A percentile compares a stretch with the other conserved stretches of the same genome.
phyloP scores from a whole-genome alignment of 2,888 invertebrate genomes.

The Tribolium freemani region DNA sequence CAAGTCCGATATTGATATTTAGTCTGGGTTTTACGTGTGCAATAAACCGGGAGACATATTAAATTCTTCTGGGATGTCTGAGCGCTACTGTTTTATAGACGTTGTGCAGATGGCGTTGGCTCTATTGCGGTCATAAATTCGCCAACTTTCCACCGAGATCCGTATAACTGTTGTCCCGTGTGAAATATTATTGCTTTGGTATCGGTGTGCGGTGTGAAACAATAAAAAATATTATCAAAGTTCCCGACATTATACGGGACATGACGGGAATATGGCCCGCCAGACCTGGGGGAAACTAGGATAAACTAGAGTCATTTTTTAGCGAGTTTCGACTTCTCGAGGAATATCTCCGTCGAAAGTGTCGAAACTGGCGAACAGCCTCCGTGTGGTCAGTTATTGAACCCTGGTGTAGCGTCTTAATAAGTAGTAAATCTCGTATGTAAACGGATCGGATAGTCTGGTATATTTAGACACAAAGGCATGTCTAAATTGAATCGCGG shows the following conservation, averaged over 20 bases:
- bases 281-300: neutral
- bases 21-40: slow-evolving; percentile 36
- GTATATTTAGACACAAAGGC: slow-evolving; percentile 58
- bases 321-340: neutral
- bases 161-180: slow-evolving; percentile 57
- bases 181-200: slow-evolving; percentile 52
- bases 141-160: slow-evolving; percentile 60
- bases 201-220: slow-evolving; percentile 49
- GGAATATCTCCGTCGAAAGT: no score
- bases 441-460: slow-evolving; percentile 44
- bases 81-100: slow-evolving; percentile 46
- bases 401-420: slow-evolving; percentile 28
- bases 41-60: slow-evolving; percentile 44
- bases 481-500: slow-evolving; percentile 56
- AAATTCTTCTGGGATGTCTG: slow-evolving; percentile 47
- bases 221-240: slow-evolving; percentile 53
- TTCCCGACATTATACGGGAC: slow-evolving; percentile 33
- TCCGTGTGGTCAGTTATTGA: slow-evolving; percentile 41
- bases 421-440: slow-evolving; percentile 43
- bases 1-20: slow-evolving; percentile 28
- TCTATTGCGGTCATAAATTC: slow-evolving; percentile 64
- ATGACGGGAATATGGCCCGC: slow-evolving; percentile 29
- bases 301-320: neutral
- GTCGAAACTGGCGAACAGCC: neutral
- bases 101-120: slow-evolving; percentile 58